Percentiles rank a stretch among this genome's conserved stretches.
phyloP scores from a whole-genome alignment of 2,113 vertebrate genomes.

The Phodopus roborovskii region DNA sequence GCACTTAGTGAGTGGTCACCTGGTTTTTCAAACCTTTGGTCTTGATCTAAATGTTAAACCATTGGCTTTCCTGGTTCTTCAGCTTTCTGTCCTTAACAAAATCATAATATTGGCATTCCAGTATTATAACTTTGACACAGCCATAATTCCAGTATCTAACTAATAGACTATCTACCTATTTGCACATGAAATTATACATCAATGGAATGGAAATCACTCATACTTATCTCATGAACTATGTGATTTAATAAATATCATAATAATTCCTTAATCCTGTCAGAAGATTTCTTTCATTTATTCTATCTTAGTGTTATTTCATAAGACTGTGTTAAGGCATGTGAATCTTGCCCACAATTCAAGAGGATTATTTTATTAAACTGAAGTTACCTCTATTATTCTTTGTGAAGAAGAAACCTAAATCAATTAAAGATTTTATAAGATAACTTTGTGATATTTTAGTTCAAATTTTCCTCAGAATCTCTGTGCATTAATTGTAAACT shows the following conservation, averaged over 20 bases:
- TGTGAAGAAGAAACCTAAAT: conserved; percentile 7
- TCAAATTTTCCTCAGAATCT: conserved; percentile 17
- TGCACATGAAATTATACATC: not conserved
- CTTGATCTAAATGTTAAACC: not conserved
- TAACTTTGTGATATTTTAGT: not conserved
- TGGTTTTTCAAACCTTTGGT: not conserved
- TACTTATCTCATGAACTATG: not conserved
- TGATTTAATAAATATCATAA: conserved; percentile 21
- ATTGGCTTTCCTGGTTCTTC: not conserved
- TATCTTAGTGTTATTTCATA: not conserved
- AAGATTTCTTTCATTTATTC: conserved; percentile 22
- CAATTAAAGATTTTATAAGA: conserved; percentile 44
- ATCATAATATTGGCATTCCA: not conserved
- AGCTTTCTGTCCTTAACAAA: not conserved
- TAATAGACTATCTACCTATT: not conserved
- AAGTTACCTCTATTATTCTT: conserved; percentile 37
- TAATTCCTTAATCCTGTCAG: not conserved
- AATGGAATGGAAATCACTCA: not conserved
- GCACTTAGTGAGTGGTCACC: not conserved
- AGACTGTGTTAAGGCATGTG: not conserved
- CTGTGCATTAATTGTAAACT: not conserved
- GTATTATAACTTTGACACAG: not conserved
- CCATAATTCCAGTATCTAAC: not conserved
- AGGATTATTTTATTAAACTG: conserved; percentile 8
- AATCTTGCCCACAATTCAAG: conserved; percentile 28